These are phyloP conservation scores for Ellobius talpinus DNA, from an alignment of 2,113 vertebrate species.

Conservation along the genomic window DNA sequence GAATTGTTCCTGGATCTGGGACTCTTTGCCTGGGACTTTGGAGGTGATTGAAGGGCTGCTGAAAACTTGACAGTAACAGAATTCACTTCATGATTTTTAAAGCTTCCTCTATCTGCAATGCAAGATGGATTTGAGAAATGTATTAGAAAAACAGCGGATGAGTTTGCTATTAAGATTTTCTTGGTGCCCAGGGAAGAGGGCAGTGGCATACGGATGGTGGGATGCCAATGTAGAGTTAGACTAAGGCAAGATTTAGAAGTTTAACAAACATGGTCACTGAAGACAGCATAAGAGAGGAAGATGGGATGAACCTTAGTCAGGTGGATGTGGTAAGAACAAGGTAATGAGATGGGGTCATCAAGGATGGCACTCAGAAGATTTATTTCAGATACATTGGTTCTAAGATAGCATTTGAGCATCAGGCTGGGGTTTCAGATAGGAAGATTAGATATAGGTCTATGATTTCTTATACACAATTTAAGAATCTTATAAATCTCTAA, in stretches of 20 bases:
- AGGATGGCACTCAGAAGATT: not conserved
- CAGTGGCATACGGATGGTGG: accelerated
- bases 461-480: constrained; percentile 32
- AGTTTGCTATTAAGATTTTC: not conserved
- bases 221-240: not conserved
- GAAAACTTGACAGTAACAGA: not conserved
- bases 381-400: constrained; percentile 13
- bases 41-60: not conserved
- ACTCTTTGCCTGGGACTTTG: not conserved
- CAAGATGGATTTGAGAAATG: not conserved
- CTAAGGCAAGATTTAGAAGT: not conserved
- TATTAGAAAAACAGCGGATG: not conserved
- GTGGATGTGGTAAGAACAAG: not conserved
- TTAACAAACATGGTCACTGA: not conserved
- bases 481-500: constrained; percentile 6
- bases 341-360: not conserved
- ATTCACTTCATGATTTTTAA: not conserved
- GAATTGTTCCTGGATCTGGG: not conserved
- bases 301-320: not conserved
- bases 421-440: not conserved
- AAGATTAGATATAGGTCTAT: not conserved
- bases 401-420: not conserved
- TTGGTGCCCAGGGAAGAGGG: not conserved
- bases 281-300: not conserved
- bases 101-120: not conserved